Conservation (phyloP, 2,888 invertebrate genomes). For the Nemurella pictetii region DNA sequence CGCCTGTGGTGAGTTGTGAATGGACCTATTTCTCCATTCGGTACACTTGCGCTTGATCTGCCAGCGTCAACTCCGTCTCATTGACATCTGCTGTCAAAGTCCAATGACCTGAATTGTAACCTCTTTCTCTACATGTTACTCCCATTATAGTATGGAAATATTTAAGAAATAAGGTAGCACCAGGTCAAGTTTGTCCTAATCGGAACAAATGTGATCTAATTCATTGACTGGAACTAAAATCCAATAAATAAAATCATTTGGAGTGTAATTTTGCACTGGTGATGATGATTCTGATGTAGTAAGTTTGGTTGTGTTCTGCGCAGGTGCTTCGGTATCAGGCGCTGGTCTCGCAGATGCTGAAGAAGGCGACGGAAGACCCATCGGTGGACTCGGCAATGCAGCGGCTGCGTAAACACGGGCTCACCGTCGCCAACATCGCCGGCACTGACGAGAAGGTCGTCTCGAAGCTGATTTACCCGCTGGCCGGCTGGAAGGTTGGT, state of each 20-base stretch:
- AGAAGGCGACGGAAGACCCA: slow-evolving; percentile 97
- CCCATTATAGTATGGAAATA: too few relatives aligned
- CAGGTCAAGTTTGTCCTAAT: too few relatives aligned
- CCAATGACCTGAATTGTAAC: background rate
- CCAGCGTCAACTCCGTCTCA: background rate
- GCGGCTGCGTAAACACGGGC: slow-evolving; percentile 69
- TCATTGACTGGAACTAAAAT: too few relatives aligned
- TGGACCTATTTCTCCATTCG: too few relatives aligned
- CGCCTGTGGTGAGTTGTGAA: slow-evolving; percentile 33
- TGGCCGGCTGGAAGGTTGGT: slow-evolving; percentile 92
- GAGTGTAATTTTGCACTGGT: too few relatives aligned
- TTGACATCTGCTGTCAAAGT: background rate
- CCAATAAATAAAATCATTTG: too few relatives aligned
- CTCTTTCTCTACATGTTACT: too few relatives aligned
- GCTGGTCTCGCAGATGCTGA: slow-evolving; percentile 90
- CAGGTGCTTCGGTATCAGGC: slow-evolving; percentile 86
- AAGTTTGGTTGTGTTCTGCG: too few relatives aligned
- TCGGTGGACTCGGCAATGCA: slow-evolving; percentile 89
- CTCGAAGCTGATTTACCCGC: slow-evolving; percentile 85
- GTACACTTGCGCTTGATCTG: too few relatives aligned
- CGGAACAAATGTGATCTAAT: too few relatives aligned
- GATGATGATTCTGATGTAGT: too few relatives aligned
- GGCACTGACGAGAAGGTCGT: slow-evolving; percentile 69
- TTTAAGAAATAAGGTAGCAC: too few relatives aligned
- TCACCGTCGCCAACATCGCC: slow-evolving; percentile 73